Evolutionary conservation across 2,888 invertebrate genomes (phyloP).

Genomic region (Apomyelois bistriatella): DNA sequence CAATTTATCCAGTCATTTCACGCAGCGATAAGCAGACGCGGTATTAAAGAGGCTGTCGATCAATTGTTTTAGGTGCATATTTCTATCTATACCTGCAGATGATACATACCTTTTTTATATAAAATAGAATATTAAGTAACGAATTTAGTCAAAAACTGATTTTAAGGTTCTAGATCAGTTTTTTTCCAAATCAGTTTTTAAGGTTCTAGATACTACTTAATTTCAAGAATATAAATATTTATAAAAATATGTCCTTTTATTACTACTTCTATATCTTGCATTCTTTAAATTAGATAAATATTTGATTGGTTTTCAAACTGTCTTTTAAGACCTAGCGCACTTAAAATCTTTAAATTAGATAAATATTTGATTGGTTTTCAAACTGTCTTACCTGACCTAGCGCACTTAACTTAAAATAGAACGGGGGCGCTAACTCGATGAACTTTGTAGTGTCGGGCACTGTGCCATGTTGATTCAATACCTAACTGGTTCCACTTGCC

Average conservation of each 20-base stretch:
- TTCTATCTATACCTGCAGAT: no score
- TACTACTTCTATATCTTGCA: no score
- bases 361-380: background rate
- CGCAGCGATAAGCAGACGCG: slow-evolving; percentile 9
- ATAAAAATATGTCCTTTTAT: no score
- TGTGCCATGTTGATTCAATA: background rate
- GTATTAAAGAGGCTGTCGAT: background rate
- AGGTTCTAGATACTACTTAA: no score
- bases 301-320: background rate
- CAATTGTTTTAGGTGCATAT: background rate
- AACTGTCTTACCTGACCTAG: background rate
- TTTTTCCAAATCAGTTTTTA: no score
- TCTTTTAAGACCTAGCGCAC: background rate
- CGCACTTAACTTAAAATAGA: background rate
- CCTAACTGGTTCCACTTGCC: background rate
- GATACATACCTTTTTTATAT: no score
- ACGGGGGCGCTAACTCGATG: background rate
- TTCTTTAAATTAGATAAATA: background rate
- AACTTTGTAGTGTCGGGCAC: background rate
- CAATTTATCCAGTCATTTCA: slow-evolving; percentile 9
- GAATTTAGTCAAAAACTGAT: no score
- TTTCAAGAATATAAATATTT: no score
- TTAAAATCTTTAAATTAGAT: background rate
- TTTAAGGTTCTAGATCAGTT: no score
- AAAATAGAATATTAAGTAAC: no score